Evolutionary conservation across 2,797 vertebrate species (phyloP), one percentile per base, ranked within the genome.

Genomic region (Echeneis naucrates): DNA sequence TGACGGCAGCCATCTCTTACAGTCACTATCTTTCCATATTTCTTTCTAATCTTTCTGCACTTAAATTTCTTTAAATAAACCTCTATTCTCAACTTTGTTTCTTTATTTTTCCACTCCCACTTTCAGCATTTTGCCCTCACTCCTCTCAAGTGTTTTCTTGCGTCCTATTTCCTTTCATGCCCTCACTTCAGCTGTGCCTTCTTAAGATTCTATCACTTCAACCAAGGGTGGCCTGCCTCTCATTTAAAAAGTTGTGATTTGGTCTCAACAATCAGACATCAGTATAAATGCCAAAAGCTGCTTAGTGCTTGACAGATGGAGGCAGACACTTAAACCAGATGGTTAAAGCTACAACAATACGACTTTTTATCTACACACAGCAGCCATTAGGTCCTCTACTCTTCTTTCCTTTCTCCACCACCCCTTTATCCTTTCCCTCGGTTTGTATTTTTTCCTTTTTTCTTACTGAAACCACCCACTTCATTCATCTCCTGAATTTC

Each of bases 321-420:
- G 67, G 52, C 78, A 89, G 87, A 80, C 77, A 75, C 69, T 79
- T 68, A 33, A 48, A 83, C 30, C 85, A 85, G 84, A 83, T 79
- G 87, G 70, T 69, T 78, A 64, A 81, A 74, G 55, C 13, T 9
- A 78, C 54, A 44, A 75, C 35, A 47, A 72, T 40, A 55, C 54
- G 51, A 73, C 73, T 74, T 74, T 42, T 76, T 59, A 44, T 56
- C 45, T 26, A 8, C 59, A 53, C 17, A 48, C 50, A 66, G 38
- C 63, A 75, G 56, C 48, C 47, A 32, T 50, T 23, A 1, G 4
- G 16, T 38, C 14, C 26, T 66, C 54, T 19, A 19, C 51, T 38
- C 35, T 4, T 9, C 2, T 17, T 19, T 51, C 17, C 9, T 38
- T 55, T 8, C 23, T 32, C 10, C 16, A 50, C 21, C 42, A 60